phyloP scores from a whole-genome alignment of 1,140 invertebrate species.

The Anagrus nilaparvatae region DNA sequence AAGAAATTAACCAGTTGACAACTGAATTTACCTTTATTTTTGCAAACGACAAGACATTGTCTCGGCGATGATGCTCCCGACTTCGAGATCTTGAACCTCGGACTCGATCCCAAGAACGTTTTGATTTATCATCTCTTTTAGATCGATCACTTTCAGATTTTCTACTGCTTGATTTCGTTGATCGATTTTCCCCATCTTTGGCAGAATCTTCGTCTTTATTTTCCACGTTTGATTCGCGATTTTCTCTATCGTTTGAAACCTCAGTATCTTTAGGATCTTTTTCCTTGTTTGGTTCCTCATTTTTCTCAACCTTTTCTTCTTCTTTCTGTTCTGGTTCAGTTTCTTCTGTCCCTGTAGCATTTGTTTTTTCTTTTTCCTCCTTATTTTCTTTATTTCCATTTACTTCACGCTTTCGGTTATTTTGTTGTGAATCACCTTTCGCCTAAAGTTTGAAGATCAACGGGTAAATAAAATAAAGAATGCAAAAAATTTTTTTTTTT shows the following conservation, averaged over 20 bases:
- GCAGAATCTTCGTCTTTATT: constrained; percentile 32
- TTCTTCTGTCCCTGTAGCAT: constrained; percentile 21
- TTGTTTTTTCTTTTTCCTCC: constrained; percentile 38
- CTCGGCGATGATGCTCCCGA: constrained; percentile 33
- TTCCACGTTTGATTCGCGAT: constrained; percentile 22
- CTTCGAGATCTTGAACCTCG: constrained; percentile 34
- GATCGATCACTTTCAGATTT: constrained; percentile 36
- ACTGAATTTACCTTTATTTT: constrained; percentile 49
- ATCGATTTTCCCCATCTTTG: constrained; percentile 36
- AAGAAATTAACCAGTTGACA: neutral
- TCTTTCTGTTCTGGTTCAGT: constrained; percentile 24
- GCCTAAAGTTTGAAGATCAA: constrained; percentile 23
- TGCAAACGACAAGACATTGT: constrained; percentile 52
- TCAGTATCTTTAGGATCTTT: constrained; percentile 25
- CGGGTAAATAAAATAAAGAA: neutral
- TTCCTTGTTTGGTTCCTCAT: constrained; percentile 35
- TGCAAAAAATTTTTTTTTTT: too few relatives aligned
- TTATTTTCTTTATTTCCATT: constrained; percentile 35
- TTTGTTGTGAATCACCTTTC: constrained; percentile 37
- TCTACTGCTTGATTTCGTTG: constrained; percentile 36
- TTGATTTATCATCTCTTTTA: constrained; percentile 32
- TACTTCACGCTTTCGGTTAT: constrained; percentile 37
- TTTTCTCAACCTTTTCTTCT: constrained; percentile 31
- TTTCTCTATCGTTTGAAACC: constrained; percentile 18
- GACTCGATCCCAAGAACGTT: constrained; percentile 35